Percentiles rank a stretch among this genome's conserved stretches.
These are phyloP conservation scores for Ennomos erosarius DNA, from an alignment of 2,888 invertebrate genomes.

Conservation along the genomic window DNA sequence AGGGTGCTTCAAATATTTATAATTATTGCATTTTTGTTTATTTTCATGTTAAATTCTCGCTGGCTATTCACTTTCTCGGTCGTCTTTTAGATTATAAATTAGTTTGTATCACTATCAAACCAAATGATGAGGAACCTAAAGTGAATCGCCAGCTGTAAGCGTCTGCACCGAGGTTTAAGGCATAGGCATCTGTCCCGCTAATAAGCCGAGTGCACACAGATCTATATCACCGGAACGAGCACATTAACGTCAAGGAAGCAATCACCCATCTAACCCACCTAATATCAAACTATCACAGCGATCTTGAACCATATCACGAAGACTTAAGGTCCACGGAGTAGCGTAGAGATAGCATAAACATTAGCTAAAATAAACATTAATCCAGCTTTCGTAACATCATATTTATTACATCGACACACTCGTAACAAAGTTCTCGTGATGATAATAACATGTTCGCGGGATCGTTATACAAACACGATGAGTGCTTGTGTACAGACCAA, in stretches of 20 bases:
- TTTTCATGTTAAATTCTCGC: no score
- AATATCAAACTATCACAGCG: conserved; percentile 3
- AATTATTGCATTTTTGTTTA: no score
- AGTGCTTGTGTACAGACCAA: background rate
- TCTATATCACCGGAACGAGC: conserved; percentile 33
- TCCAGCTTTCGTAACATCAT: conserved; percentile 25
- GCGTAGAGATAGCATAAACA: conserved; percentile 10
- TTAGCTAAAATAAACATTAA: conserved; percentile 32
- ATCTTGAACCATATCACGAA: conserved; percentile 13
- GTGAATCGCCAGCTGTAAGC: background rate
- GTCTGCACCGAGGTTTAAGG: background rate
- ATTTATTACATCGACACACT: conserved; percentile 28
- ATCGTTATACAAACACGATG: conserved; percentile 10
- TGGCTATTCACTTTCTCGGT: no score
- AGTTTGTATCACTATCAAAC: no score
- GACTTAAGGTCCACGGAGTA: conserved; percentile 1
- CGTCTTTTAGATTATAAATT: no score
- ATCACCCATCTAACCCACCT: conserved; percentile 24
- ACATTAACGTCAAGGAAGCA: conserved; percentile 32
- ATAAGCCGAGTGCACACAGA: conserved; percentile 29
- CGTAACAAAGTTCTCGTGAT: conserved; percentile 19
- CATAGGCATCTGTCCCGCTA: conserved; percentile 10
- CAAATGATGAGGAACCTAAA: no score
- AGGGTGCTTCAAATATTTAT: no score
- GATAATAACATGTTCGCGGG: conserved; percentile 30